Conservation (phyloP, 2,888 invertebrate species). For the Nomada goodeniana region DNA sequence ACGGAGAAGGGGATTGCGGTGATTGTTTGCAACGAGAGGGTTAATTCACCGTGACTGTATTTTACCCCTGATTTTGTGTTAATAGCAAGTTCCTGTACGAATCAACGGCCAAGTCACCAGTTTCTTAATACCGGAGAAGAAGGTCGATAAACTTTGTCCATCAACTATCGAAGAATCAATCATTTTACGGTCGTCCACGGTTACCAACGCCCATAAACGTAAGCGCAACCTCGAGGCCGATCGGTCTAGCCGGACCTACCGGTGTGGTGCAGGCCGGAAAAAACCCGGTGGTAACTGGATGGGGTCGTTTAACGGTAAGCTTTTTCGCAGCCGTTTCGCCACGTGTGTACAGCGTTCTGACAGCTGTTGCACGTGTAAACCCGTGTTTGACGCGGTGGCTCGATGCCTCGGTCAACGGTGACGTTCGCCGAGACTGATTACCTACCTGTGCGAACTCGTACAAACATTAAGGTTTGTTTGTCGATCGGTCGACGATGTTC, state of each 20-base stretch:
- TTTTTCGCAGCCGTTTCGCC: background rate
- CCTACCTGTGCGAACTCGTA: constrained; percentile 38
- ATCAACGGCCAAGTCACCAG: no score
- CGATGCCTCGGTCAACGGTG: constrained; percentile 46
- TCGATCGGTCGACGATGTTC: constrained; percentile 55
- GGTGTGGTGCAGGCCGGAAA: constrained; percentile 33
- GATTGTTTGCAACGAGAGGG: no score
- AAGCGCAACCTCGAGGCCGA: constrained; percentile 17
- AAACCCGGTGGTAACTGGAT: constrained; percentile 72
- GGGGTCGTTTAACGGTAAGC: constrained; percentile 75
- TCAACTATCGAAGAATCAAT: background rate
- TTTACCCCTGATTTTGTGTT: no score
- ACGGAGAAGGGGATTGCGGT: no score
- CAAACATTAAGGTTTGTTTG: constrained; percentile 63
- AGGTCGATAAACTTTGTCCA: no score
- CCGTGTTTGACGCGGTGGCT: constrained; percentile 36
- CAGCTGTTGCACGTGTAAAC: constrained; percentile 38
- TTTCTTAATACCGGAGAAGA: no score
- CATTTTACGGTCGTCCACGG: constrained; percentile 29
- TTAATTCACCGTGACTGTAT: no score
- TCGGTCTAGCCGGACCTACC: constrained; percentile 48
- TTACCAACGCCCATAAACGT: constrained; percentile 31
- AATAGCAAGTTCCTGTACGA: no score
- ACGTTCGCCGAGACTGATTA: constrained; percentile 59
- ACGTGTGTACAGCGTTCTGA: constrained; percentile 23